Evolutionary conservation across 2,797 vertebrate genomes (phyloP).

Genomic region (Anolis apletophallus): DNA sequence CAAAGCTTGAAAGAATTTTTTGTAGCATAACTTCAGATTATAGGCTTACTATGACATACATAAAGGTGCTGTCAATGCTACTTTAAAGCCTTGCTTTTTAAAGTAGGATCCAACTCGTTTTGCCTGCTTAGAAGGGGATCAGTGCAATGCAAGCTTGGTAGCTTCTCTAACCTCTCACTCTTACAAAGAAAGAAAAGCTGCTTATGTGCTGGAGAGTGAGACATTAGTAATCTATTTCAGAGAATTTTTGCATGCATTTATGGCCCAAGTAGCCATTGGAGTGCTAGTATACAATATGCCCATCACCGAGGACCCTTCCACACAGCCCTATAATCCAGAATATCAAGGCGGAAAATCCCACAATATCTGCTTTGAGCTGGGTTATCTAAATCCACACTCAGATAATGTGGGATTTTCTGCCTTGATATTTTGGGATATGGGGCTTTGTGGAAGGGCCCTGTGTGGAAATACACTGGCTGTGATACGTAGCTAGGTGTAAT

Average conservation of each 20-base stretch:
- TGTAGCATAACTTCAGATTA: neutral
- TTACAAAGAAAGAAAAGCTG: conserved; percentile 12
- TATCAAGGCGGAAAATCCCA: too few relatives aligned
- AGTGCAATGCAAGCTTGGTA: neutral
- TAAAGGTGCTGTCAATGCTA: neutral
- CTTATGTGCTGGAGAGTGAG: neutral
- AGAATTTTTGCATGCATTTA: too few relatives aligned
- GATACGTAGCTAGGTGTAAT: too few relatives aligned
- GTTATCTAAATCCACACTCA: too few relatives aligned
- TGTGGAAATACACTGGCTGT: too few relatives aligned
- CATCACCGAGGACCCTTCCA: too few relatives aligned
- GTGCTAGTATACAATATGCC: neutral
- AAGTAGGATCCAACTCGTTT: neutral
- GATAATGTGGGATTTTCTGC: too few relatives aligned
- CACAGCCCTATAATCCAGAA: too few relatives aligned
- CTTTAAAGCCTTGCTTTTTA: neutral
- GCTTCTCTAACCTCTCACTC: conserved; percentile 15
- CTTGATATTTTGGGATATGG: too few relatives aligned
- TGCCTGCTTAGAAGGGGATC: conserved; percentile 6
- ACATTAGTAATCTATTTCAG: neutral
- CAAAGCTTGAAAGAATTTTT: neutral
- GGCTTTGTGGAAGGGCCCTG: too few relatives aligned
- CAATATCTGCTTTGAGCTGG: too few relatives aligned
- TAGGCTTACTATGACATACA: neutral
- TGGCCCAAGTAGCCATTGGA: neutral